Conservation (phyloP, 2,888 invertebrate species). For the Merodon equestris region DNA sequence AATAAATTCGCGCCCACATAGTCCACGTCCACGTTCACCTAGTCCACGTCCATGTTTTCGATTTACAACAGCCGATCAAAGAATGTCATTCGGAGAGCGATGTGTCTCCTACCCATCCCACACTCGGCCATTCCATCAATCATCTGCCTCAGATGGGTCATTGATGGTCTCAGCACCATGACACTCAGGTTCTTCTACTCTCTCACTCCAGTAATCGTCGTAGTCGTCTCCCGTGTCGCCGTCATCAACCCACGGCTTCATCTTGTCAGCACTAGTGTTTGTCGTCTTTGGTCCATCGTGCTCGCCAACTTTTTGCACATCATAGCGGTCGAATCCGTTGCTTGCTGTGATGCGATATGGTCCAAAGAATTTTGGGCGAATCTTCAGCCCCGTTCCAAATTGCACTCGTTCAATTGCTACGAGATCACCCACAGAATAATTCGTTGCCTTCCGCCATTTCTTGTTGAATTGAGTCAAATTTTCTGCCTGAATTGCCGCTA, state of each 20-base stretch:
- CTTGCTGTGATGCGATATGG: constrained; percentile 16
- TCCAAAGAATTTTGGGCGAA: constrained; percentile 29
- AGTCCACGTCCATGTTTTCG: no score
- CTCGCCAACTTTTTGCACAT: constrained; percentile 28
- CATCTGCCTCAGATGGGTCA: not conserved
- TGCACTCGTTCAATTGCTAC: constrained; percentile 2
- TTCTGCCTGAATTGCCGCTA: no score
- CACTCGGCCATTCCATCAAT: no score
- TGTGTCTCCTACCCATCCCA: no score
- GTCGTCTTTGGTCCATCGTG: constrained; percentile 39
- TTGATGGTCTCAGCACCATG: not conserved
- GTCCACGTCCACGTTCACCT: no score
- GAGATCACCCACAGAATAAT: constrained; percentile 12
- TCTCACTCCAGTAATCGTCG: constrained; percentile 3
- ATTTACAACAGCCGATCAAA: no score
- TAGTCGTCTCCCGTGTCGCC: no score
- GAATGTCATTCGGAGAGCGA: no score
- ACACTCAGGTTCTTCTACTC: constrained; percentile 1
- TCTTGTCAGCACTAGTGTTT: constrained; percentile 26
- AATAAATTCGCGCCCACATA: no score
- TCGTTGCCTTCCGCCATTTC: constrained; percentile 8
- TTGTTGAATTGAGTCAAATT: constrained; percentile 26
- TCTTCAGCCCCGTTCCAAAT: constrained; percentile 24
- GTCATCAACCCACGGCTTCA: not conserved
- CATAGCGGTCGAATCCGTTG: no score